Base-by-base conservation (phyloP, 1,140 invertebrate genomes). In the Colletes gigas region DNA sequence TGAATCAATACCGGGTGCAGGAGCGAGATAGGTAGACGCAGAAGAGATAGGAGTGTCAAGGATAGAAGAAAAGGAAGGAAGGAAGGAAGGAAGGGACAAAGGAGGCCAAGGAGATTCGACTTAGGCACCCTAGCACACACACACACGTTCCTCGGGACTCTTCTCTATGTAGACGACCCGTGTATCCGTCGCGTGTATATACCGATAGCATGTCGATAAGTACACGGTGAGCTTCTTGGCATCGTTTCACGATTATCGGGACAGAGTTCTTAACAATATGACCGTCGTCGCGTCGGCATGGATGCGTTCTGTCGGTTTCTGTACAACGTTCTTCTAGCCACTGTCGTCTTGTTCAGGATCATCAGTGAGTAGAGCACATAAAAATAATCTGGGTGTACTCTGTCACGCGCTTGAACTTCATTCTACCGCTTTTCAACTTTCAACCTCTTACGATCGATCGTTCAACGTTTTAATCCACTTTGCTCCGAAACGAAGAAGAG, bases 21-120 rank as follows among this genome's bases (percentile, higher is more conserved):
- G 62, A 78, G 71, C 5, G 67, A 83, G 71, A 79, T 74, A 62
- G 66, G 19, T 85, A 85, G 70, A 78, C 71, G 17, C 41, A 52
- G 73, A 74, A n/a, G 39, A 85, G 83, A 86, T 82, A 82, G 74
- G 66, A 66, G 57, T 71, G 52, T 62, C 69, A 72, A 73, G 80
- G 75, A 83, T 79, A 71, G 70, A 86, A 78, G 80, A 82, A 82
- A 83, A 69, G 72, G 67, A 78, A 57, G 70, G 62, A 80, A 67
- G 78, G 65, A 69, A 75, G 77, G 75, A 85, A 86, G 78, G 80
- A 76, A 83, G 76, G 65, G 63, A 78, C 80, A 71, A 91, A 90
- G 69, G 86, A 88, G 89, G 90, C 89, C 87, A 90, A 90, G 89
- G 88, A 89, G 71, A 89, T 87, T 89, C 82, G 79, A 81, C 85